phyloP scores from a whole-genome alignment of 1,140 invertebrate genomes.

The Aphelenchoides fujianensis region DNA sequence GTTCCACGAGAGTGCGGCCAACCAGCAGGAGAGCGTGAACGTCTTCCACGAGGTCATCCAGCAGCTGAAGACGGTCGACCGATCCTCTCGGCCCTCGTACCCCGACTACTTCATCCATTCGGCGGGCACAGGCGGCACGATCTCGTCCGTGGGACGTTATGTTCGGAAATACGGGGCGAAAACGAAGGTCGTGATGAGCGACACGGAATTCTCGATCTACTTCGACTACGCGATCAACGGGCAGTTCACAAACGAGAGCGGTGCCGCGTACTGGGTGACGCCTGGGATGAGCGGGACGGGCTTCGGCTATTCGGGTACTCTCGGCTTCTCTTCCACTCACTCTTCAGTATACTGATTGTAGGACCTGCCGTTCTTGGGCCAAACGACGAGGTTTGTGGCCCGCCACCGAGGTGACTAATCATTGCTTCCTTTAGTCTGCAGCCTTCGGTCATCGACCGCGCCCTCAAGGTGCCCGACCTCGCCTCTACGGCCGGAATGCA shows the following conservation, averaged over 20 bases:
- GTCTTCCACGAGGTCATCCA: constrained; percentile 46
- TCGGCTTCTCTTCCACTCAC: constrained; percentile 3
- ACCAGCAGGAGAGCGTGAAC: constrained; percentile 37
- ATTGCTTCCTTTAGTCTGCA: constrained; percentile 41
- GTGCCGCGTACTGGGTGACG: constrained; percentile 27
- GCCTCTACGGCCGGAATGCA: constrained; percentile 53
- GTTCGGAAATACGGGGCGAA: constrained; percentile 35
- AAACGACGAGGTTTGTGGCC: constrained; percentile 39
- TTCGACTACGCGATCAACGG: constrained; percentile 45
- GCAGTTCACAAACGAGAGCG: constrained; percentile 39
- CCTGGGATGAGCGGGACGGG: constrained; percentile 53
- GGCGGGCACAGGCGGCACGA: constrained; percentile 50
- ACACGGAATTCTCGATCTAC: constrained; percentile 48
- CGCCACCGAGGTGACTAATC: too few species aligned
- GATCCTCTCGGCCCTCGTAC: not conserved
- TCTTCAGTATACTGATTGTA: constrained; percentile 17
- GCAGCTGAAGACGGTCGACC: constrained; percentile 30
- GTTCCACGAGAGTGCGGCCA: constrained; percentile 41
- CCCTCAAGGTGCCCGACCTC: constrained; percentile 51
- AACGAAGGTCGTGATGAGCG: constrained; percentile 42
- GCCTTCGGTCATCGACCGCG: constrained; percentile 43
- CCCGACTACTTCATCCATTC: constrained; percentile 49
- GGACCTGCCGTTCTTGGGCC: constrained; percentile 30
- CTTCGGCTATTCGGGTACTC: constrained; percentile 32
- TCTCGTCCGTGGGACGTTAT: constrained; percentile 52